Evolutionary conservation across 2,888 invertebrate species (phyloP).

Genomic region (Drosophila nr. perissopoda): DNA sequence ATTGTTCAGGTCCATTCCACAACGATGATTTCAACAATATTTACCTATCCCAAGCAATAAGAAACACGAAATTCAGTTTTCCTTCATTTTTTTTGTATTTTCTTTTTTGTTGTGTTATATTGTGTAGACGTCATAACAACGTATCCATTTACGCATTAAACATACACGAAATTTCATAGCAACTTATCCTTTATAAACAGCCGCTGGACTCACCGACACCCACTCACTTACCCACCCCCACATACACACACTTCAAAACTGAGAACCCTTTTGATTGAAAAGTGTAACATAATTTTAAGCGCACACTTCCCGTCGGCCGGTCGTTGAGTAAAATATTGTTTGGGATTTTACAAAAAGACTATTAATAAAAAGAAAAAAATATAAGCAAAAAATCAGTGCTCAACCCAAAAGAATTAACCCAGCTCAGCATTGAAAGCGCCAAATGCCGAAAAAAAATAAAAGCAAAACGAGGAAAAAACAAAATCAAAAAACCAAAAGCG

Average conservation of each 20-base stretch:
- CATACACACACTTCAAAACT: not conserved
- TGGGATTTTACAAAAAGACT: constrained; percentile 71
- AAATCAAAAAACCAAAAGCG: constrained; percentile 35
- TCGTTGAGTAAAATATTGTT: constrained; percentile 60
- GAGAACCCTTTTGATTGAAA: constrained; percentile 60
- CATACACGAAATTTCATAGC: constrained; percentile 68
- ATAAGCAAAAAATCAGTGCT: constrained; percentile 70
- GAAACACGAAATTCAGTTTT: constrained; percentile 31
- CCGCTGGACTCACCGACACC: constrained; percentile 55
- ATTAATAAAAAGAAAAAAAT: constrained; percentile 63
- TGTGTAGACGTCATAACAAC: constrained; percentile 63
- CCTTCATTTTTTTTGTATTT: constrained; percentile 16
- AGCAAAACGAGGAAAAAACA: constrained; percentile 27
- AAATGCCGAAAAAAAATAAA: constrained; percentile 41
- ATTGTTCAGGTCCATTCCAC: constrained; percentile 29
- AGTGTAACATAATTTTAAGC: constrained; percentile 73
- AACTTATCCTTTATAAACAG: constrained; percentile 77
- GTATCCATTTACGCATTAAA: constrained; percentile 77
- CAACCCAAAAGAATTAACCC: constrained; percentile 69
- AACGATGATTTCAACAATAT: constrained; percentile 39
- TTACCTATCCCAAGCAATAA: constrained; percentile 32
- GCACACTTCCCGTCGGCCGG: constrained; percentile 56
- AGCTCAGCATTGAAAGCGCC: constrained; percentile 47
- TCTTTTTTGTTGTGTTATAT: constrained; percentile 15
- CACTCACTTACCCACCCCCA: constrained; percentile 7